These are phyloP conservation scores for Zosterops borbonicus DNA, from an alignment of 2,113 vertebrate genomes.

Conservation along the genomic window DNA sequence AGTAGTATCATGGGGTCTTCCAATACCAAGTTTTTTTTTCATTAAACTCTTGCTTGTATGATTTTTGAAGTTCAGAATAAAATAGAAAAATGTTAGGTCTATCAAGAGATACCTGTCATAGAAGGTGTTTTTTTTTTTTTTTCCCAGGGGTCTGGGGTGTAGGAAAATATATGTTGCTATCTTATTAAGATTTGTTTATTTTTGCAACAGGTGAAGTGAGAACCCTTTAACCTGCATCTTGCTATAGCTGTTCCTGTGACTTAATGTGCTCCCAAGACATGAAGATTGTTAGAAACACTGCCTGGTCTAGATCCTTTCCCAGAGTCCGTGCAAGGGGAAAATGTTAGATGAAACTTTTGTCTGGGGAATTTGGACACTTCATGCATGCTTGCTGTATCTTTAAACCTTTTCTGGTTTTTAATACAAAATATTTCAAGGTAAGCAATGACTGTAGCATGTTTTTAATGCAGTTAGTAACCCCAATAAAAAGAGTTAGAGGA, in stretches of 20 bases:
- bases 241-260: neutral
- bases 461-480: neutral
- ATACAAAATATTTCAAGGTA: neutral
- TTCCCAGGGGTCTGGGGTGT: fast-evolving
- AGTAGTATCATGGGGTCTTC: neutral
- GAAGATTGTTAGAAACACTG: neutral
- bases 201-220: neutral
- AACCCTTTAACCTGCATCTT: neutral
- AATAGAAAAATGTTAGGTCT: neutral
- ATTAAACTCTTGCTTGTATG: neutral
- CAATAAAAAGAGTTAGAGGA: neutral
- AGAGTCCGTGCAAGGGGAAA: neutral
- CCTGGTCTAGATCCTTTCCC: neutral
- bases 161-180: neutral
- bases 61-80: neutral
- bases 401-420: neutral
- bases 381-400: neutral
- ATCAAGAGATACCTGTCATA: neutral
- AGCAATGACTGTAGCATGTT: neutral
- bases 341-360: fast-evolving
- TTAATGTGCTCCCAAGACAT: neutral
- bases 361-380: neutral
- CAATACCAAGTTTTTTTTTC: neutral
- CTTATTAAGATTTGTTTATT: neutral
- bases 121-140: neutral